Conservation (phyloP, 2,888 invertebrate species). For the Trissolcus japonicus region DNA sequence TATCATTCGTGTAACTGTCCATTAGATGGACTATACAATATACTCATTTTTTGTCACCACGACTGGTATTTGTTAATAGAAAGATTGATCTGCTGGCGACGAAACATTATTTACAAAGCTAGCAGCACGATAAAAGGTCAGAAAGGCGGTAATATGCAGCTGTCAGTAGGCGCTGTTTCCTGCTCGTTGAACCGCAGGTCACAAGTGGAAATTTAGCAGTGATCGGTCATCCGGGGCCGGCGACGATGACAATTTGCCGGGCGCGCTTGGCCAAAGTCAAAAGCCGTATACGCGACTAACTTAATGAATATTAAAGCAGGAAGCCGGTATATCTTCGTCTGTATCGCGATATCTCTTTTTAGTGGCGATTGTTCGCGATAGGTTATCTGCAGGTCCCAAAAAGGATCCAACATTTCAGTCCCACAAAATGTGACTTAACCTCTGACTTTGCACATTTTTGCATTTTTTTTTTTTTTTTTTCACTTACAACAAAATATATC, state of each 20-base stretch:
- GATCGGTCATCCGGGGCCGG: constrained; percentile 51
- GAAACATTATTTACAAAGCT: constrained; percentile 25
- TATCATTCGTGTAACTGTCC: not conserved
- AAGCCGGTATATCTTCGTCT: constrained; percentile 60
- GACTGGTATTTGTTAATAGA: constrained; percentile 24
- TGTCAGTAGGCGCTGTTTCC: constrained; percentile 54
- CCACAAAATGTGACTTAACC: constrained; percentile 71
- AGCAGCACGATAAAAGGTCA: constrained; percentile 51
- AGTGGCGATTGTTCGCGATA: constrained; percentile 65
- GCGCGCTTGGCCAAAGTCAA: constrained; percentile 62
- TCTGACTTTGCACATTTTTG: constrained; percentile 68
- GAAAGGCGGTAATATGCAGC: constrained; percentile 51
- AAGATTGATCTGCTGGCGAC: constrained; percentile 28
- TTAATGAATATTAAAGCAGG: constrained; percentile 74
- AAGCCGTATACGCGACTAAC: constrained; percentile 62
- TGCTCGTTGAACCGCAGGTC: constrained; percentile 59
- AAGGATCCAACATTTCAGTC: constrained; percentile 55
- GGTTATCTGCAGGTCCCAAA: constrained; percentile 65
- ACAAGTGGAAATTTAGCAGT: constrained; percentile 51
- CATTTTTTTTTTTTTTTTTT: no score
- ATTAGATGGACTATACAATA: constrained; percentile 3
- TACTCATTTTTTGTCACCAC: constrained; percentile 18
- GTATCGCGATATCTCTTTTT: constrained; percentile 16
- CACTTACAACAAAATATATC: no score
- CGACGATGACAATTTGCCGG: constrained; percentile 45